Evolutionary conservation across 2,113 vertebrate genomes (phyloP).

Genomic region (Chaetodon auriga): DNA sequence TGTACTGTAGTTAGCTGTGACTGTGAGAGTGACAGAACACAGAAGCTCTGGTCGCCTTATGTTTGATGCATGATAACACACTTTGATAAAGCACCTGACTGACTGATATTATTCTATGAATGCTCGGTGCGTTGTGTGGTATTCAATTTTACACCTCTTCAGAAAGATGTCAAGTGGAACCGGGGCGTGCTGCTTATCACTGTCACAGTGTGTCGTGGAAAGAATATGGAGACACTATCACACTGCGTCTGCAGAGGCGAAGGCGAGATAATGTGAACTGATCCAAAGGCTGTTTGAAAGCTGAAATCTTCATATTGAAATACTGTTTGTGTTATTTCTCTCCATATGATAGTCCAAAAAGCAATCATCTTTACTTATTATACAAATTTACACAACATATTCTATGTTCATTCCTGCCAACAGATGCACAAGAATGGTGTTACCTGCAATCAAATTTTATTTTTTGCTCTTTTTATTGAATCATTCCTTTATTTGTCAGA

Average conservation of each 20-base stretch:
- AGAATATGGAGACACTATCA: conserved; percentile 8
- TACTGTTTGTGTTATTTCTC: conserved; percentile 4
- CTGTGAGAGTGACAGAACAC: conserved; percentile 32
- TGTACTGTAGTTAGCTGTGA: neutral
- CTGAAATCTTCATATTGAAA: conserved; percentile 25
- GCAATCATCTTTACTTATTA: no score
- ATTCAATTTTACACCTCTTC: conserved; percentile 63
- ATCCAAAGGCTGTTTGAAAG: conserved; percentile 33
- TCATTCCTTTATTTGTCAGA: no score
- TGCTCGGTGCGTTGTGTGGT: neutral
- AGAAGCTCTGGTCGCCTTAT: neutral
- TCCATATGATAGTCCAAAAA: neutral
- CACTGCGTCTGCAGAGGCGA: neutral
- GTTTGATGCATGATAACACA: conserved; percentile 43
- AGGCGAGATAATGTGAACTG: conserved; percentile 15
- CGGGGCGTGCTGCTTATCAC: conserved; percentile 37
- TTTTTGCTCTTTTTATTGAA: no score
- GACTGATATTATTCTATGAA: conserved; percentile 39
- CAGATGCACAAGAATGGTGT: no score
- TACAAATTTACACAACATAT: no score
- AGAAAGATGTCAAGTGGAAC: conserved; percentile 60
- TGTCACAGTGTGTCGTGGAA: conserved; percentile 30
- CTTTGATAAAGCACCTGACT: conserved; percentile 39
- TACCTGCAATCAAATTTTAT: no score
- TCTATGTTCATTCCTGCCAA: no score